Base-by-base conservation (phyloP, 2,888 invertebrate genomes). In the Antitype chi region DNA sequence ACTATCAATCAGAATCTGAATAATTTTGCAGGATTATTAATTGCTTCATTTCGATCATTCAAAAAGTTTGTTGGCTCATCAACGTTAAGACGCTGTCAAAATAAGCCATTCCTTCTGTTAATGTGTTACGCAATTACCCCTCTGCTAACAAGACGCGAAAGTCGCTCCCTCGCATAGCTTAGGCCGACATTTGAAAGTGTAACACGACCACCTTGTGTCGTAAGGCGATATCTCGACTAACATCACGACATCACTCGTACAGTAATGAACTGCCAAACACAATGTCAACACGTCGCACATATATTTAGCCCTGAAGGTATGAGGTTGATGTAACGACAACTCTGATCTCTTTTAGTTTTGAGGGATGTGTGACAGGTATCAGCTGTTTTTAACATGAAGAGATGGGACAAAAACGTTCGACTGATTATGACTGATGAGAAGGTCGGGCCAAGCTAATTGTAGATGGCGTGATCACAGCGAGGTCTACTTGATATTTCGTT, bases 231-330 rank as follows among this genome's bases (percentile, higher is more conserved):
- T 89, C 89, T 80, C 90, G 92, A 90, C 92, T 91, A 89, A 88
- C 82, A 67, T 82, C 77, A 17, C 59, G n/a, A 59, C 92, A 89
- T 90, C 92, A 91, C 88, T 82, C 81, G 85, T 88, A 75, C 90
- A 88, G 92, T 93, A 94, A 94, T 94, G 94, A 94, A 95, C 94
- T 93, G 94, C 91, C 92, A 91, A 93, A 93, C 89, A 89, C 91
- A 90, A 91, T 93, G 94, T 95, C 95, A 93, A 94, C 95, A 93
- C 94, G 82, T 93, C 84, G 70, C 67, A 43, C 63, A 64, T 76
- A 70, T 77, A 70, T 78, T 85, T 82, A 86, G 83, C 85, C 60
- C 80, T 23, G 74, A 67, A 75, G 38, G 67, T 64, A 75, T 55
- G 64, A 57, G 60, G 13, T 53, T 47, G 64, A 38, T n/a, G n/a